Evolutionary conservation across 2,888 invertebrate genomes (phyloP), one percentile per base, ranked within the genome.

Genomic region (Cerceris ruficornis): DNA sequence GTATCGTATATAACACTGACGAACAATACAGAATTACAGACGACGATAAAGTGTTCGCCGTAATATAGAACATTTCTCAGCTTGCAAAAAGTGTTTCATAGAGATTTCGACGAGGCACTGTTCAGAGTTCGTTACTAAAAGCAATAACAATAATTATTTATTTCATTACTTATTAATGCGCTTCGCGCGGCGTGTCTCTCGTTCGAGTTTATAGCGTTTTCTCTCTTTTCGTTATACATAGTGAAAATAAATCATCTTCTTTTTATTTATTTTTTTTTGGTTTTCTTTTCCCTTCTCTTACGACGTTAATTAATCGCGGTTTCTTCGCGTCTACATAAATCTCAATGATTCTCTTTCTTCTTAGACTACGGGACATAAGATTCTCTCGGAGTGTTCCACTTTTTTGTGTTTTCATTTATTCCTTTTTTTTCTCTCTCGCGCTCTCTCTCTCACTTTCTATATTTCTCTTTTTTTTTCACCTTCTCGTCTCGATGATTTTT

Each of bases 81-180:
- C 83, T 86, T 86, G 83, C 60, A 80, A 87, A 86, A 87, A 1
- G 85, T 87, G 85, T 89, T 68, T 90, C 88, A 88, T 88, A 90
- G 87, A 89, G 88, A 91, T 90, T 90, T 90, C 87, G 89, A 91
- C 90, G 90, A 91, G 90, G 90, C 90, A 91, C 90, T 91, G 90
- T 90, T 90, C 86, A 90, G 90, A 90, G 90, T 90, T 90, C 88
- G 87, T 90, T 28, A 88, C 86, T 90, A 89, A 86, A 91, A 90
- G 89, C 88, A 89, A 90, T 90, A 90, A 91, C 89, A 88, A 90
- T 83, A 81, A 84, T 83, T 28, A 28, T 28, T 28, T 28, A 28
- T 82, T 87, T 85, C 86, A 81, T 80, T 50, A 28, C 84, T 87
- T 86, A 88, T 87, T 87, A 85, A 55, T 55, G n/a, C 55, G 28